Percentiles rank a stretch among this genome's conserved stretches.
phyloP scores from a whole-genome alignment of 2,113 vertebrate genomes.

The Salvelinus sp. region DNA sequence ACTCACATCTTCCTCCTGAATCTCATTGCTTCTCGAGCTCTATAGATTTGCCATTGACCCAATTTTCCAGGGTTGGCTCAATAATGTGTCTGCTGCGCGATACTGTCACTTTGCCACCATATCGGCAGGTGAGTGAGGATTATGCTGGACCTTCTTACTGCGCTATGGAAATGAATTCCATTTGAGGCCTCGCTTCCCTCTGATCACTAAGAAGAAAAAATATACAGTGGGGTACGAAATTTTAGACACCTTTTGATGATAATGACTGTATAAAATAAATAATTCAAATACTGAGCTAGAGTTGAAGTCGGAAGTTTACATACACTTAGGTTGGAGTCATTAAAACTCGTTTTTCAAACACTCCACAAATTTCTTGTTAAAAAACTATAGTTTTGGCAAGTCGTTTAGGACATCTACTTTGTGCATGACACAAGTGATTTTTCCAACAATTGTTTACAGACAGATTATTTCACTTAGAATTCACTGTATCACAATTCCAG shows the following conservation, averaged over 20 bases:
- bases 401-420: no score
- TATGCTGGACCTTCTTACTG: constrained; percentile 11
- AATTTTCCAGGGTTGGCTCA: constrained; percentile 26
- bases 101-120: background rate
- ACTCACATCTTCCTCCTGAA: constrained; percentile 9
- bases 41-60: constrained; percentile 30
- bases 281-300: no score
- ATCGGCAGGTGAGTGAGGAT: constrained; percentile 21
- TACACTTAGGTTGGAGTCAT: no score
- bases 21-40: constrained; percentile 29
- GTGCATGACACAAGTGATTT: no score
- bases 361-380: no score
- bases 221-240: background rate
- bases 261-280: background rate
- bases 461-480: no score
- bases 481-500: no score
- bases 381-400: no score
- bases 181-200: background rate
- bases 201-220: background rate
- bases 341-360: no score
- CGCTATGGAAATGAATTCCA: constrained; percentile 16
- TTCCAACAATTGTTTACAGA: no score
- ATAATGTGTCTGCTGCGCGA: constrained; percentile 24
- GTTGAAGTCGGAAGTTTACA: no score
- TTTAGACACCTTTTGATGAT: no score